Evolutionary conservation across 2,888 invertebrate species (phyloP).

Genomic region (Hypercompe scribonia): DNA sequence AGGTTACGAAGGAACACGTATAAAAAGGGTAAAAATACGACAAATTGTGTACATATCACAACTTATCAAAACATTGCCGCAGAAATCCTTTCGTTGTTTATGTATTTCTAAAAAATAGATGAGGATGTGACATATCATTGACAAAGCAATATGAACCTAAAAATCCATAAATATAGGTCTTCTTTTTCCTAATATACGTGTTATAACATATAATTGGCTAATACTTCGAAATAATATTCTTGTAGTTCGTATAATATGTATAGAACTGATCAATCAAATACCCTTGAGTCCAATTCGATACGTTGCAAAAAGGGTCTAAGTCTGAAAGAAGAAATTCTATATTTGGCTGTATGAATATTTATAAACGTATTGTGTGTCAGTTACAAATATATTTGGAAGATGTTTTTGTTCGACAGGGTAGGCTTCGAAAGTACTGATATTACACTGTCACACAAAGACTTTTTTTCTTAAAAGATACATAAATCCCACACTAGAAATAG

Average conservation of each 20-base stretch:
- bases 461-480: too few species aligned
- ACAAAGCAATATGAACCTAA: background rate
- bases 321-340: background rate
- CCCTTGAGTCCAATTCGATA: background rate
- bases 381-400: background rate
- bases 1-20: conserved; percentile 39
- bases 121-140: background rate
- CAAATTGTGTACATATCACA: conserved; percentile 8
- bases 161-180: background rate
- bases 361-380: background rate
- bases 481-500: too few species aligned
- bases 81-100: background rate
- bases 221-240: background rate
- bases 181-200: background rate
- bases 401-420: background rate
- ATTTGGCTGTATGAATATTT: background rate
- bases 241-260: background rate
- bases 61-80: conserved; percentile 7
- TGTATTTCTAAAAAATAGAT: background rate
- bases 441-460: background rate
- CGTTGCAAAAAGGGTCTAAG: background rate
- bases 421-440: background rate
- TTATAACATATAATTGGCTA: background rate
- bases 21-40: conserved; percentile 42
- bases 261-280: background rate